A percentile compares a stretch with the other conserved stretches of the same genome.
Conservation (phyloP, 2,113 vertebrate species). For the Spheniscus mendiculus region DNA sequence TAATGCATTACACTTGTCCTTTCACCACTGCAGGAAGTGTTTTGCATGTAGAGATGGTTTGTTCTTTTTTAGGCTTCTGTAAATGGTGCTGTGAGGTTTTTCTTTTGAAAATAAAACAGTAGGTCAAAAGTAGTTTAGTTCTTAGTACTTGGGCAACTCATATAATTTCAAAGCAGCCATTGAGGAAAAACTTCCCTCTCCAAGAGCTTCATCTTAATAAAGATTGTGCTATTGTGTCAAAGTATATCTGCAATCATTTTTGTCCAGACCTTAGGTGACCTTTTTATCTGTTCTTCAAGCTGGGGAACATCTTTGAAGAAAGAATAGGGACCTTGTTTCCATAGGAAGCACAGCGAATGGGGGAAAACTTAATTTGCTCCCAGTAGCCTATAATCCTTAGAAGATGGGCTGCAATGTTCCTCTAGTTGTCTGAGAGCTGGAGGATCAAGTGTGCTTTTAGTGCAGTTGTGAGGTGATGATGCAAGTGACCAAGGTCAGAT, state of each 20-base stretch:
- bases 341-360: background rate
- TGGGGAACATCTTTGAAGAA: background rate
- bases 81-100: background rate
- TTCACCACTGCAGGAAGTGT: background rate
- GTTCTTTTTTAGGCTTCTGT: background rate
- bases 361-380: background rate
- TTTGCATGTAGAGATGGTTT: background rate
- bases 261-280: background rate
- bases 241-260: background rate
- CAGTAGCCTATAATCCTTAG: background rate
- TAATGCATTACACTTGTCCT: background rate
- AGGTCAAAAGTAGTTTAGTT: background rate
- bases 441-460: conserved; percentile 5
- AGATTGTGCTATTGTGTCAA: background rate
- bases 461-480: conserved; percentile 9
- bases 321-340: background rate
- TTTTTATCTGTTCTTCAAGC: background rate
- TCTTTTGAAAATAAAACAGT: background rate
- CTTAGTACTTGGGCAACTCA: background rate
- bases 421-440: background rate
- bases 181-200: background rate
- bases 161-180: background rate
- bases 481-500: background rate
- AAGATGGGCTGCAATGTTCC: background rate
- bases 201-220: background rate